A percentile compares a stretch with the other conserved stretches of the same genome.
Evolutionary conservation across 2,888 invertebrate genomes (phyloP).

Genomic region (Shargacucullia verbasci): DNA sequence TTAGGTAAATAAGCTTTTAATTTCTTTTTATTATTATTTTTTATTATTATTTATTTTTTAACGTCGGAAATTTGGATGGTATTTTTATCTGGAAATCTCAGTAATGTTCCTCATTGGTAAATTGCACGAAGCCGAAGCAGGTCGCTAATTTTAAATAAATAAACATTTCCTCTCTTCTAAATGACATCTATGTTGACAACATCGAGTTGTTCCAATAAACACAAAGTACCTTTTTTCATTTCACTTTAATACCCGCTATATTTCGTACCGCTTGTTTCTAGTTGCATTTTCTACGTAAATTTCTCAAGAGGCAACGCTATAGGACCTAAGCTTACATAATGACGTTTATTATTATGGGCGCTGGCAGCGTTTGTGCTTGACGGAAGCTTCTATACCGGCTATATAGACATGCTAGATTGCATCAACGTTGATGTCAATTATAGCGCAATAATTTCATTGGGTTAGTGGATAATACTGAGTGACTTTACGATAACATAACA

Average conservation of each 20-base stretch:
- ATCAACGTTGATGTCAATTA: conserved; percentile 2
- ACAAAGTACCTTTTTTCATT: neutral
- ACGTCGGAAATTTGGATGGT: too few relatives aligned
- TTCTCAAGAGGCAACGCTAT: conserved; percentile 1
- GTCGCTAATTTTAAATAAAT: too few relatives aligned
- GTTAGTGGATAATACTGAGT: neutral
- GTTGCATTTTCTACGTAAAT: conserved; percentile 17
- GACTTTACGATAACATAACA: too few relatives aligned
- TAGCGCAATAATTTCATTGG: neutral
- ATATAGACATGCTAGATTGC: neutral
- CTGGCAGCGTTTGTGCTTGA: conserved; percentile 11
- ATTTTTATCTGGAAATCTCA: too few relatives aligned
- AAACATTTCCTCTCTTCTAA: too few relatives aligned
- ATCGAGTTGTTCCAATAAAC: too few relatives aligned
- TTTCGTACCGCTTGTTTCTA: neutral
- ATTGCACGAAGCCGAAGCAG: too few relatives aligned
- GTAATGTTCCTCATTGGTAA: too few relatives aligned
- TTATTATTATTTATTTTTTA: too few relatives aligned
- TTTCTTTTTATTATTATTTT: too few relatives aligned
- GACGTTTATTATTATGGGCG: conserved; percentile 13
- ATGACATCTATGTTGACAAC: too few relatives aligned
- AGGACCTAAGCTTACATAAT: conserved; percentile 12
- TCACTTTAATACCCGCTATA: neutral
- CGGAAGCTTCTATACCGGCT: conserved; percentile 4
- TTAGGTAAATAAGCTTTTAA: too few relatives aligned